Evolutionary conservation across 2,888 invertebrate species (phyloP).

Genomic region (Euplagia quadripunctaria): DNA sequence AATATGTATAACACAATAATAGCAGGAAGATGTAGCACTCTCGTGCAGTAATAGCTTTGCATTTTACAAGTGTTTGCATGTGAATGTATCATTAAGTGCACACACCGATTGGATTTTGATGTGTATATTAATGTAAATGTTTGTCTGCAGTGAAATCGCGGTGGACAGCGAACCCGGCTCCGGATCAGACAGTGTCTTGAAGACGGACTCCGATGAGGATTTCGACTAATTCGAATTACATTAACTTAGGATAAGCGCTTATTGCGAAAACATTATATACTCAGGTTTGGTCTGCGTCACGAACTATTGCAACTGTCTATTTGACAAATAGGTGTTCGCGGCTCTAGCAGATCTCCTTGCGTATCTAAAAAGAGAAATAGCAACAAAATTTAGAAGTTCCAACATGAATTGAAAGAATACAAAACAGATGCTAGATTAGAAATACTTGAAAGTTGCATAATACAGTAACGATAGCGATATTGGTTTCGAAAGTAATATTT

Average conservation of each 20-base stretch:
- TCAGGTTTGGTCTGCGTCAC: constrained; percentile 44
- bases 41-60: background rate
- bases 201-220: constrained; percentile 85
- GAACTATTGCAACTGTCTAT: constrained; percentile 15
- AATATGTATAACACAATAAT: background rate
- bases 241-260: constrained; percentile 58
- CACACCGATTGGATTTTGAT: background rate
- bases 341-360: constrained; percentile 37
- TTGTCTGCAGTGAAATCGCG: constrained; percentile 71
- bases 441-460: constrained; percentile 1
- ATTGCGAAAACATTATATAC: constrained; percentile 44
- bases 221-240: constrained; percentile 69
- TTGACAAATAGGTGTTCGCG: constrained; percentile 24
- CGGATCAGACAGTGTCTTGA: constrained; percentile 83
- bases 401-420: constrained; percentile 22
- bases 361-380: constrained; percentile 49
- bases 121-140: constrained; percentile 9
- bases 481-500: constrained; percentile 26
- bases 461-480: constrained; percentile 9
- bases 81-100: background rate
- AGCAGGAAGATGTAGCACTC: background rate
- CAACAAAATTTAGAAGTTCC: constrained; percentile 45
- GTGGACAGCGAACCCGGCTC: constrained; percentile 82
- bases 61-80: background rate
- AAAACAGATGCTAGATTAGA: constrained; percentile 16